Base-by-base conservation (phyloP, 1,140 invertebrate genomes). In the Chionoecetes opilio region DNA sequence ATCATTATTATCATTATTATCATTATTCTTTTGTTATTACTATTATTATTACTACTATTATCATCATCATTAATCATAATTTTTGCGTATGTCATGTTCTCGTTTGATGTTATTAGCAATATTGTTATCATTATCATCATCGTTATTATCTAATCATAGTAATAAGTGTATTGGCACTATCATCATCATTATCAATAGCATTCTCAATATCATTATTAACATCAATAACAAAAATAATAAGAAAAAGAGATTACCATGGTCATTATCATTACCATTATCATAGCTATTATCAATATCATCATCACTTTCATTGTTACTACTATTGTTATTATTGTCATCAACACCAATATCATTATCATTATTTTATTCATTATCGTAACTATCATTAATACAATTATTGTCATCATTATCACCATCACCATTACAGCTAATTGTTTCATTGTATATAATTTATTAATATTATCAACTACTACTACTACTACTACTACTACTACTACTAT, bases 281-380 rank as follows among this genome's bases (percentile, higher is more conserved):
- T 86, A 31, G 32, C 32, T 31, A 86, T 86, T 86, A 90, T 90
- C 41, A 41, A 41, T 90, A 90, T 90, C n/a, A 90, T 90, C 41
- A 90, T 90, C 41, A 90, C 41, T n/a, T 41, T 38, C 41, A 90
- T 90, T n/a, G 41, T 90, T 46, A 90, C 41, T 37, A 90, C 41
- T 46, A 90, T 90, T 90, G 3, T 90, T 41, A 41, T 90, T 90
- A 46, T 90, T 90, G 46, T 90, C 2, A 46, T 90, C 46, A 41
- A 46, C 14, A 90, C 29, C 31, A 41, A 26, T 46, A 26, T 31
- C 17, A 75, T 82, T 82, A 75, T 82, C 5, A 75, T 21, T 82
- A 34, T 34, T 92, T 6, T 31, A 75, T 21, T 32, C n/a, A 37
- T 91, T 75, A 29, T 91, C 34, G 75, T 26, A 3, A 63, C 75